Percentiles rank a stretch among this genome's conserved stretches.
phyloP scores from a whole-genome alignment of 2,888 invertebrate species.

The Eupithecia dodoneata region DNA sequence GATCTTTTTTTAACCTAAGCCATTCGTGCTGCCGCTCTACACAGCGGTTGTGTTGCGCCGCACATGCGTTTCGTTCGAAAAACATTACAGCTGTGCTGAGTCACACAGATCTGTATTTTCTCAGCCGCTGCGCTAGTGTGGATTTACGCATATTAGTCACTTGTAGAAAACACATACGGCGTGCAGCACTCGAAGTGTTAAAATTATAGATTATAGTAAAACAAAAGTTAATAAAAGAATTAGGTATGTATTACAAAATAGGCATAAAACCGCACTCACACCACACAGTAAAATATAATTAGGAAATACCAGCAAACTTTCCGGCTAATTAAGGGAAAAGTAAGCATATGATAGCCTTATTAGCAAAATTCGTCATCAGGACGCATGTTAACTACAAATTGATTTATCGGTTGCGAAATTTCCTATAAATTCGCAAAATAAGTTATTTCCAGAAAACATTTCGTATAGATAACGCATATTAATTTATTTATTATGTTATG shows the following conservation, averaged over 20 bases:
- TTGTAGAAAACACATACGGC: too few species aligned
- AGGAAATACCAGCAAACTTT: conserved; percentile 3
- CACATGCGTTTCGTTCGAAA: too few species aligned
- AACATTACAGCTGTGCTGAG: too few species aligned
- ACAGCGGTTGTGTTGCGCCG: too few species aligned
- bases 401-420: not conserved
- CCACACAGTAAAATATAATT: not conserved
- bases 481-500: not conserved
- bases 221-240: not conserved
- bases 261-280: not conserved
- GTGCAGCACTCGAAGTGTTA: too few species aligned
- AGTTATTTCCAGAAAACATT: not conserved
- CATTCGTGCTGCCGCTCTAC: too few species aligned
- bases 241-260: not conserved
- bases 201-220: not conserved
- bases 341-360: not conserved
- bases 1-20: too few species aligned
- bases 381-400: not conserved
- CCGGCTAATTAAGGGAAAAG: not conserved
- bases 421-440: not conserved
- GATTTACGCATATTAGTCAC: too few species aligned
- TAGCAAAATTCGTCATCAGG: not conserved
- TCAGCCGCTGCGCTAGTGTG: too few species aligned
- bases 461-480: not conserved
- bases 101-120: too few species aligned